Evolutionary conservation across 2,888 invertebrate genomes (phyloP).

Genomic region (Cantharis rustica): DNA sequence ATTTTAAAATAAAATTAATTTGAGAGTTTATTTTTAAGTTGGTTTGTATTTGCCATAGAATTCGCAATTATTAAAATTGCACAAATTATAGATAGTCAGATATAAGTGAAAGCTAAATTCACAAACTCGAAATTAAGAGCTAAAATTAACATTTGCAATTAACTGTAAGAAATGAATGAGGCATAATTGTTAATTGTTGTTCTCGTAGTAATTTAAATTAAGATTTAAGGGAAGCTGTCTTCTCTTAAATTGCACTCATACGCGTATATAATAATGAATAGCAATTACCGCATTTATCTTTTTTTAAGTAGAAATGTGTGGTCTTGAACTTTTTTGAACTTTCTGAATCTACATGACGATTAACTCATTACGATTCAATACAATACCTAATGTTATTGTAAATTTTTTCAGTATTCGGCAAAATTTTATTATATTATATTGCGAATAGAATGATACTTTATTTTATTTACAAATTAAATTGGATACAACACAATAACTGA

Average conservation of each 20-base stretch:
- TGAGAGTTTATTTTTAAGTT: background rate
- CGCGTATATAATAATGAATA: background rate
- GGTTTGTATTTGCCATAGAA: background rate
- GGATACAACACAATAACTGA: background rate
- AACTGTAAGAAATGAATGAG: background rate
- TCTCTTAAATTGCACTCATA: background rate
- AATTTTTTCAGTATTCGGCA: background rate
- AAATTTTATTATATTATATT: background rate
- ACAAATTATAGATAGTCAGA: background rate
- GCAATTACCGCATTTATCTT: background rate
- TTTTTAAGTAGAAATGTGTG: background rate
- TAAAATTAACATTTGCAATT: background rate
- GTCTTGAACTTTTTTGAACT: background rate
- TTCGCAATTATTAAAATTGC: background rate
- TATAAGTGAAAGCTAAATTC: background rate
- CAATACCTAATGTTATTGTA: background rate
- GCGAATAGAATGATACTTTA: background rate
- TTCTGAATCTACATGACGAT: background rate
- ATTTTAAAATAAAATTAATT: no score
- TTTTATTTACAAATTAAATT: background rate
- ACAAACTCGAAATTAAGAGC: background rate
- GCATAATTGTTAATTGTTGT: background rate
- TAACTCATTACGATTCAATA: background rate
- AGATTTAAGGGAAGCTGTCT: background rate
- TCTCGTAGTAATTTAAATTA: background rate